Percentiles rank a stretch among this genome's conserved stretches.
Conservation (phyloP, 1,140 invertebrate genomes). For the Parapsyche elsis region DNA sequence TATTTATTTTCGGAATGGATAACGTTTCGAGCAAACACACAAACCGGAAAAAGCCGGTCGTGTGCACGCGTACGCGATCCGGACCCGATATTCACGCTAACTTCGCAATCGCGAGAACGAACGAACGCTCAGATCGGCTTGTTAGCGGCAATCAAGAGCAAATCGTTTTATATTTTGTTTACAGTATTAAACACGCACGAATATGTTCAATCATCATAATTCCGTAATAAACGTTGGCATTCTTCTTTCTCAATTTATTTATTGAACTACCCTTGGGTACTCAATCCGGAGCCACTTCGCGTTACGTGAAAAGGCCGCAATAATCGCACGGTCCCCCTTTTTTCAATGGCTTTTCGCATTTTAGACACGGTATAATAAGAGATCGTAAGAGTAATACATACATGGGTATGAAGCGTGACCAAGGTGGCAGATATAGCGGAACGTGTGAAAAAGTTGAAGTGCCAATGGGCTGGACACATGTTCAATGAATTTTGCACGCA, state of each 20-base stretch:
- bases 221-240: conserved; percentile 30
- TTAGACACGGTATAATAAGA: too few relatives aligned
- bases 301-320: too few relatives aligned
- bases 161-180: conserved; percentile 53
- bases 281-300: too few relatives aligned
- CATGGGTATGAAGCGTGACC: too few relatives aligned
- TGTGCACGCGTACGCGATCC: background rate
- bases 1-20: conserved; percentile 2
- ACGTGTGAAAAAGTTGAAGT: too few relatives aligned
- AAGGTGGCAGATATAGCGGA: too few relatives aligned
- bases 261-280: too few relatives aligned
- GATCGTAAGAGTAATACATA: too few relatives aligned
- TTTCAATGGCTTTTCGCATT: too few relatives aligned
- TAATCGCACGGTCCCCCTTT: too few relatives aligned
- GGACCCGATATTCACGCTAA: background rate
- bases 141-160: conserved; percentile 39
- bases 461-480: too few relatives aligned
- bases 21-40: background rate
- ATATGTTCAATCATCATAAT: conserved; percentile 52
- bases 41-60: background rate
- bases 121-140: background rate
- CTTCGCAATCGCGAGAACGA: background rate
- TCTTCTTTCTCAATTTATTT: conserved; percentile 3
- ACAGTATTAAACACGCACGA: conserved; percentile 48
- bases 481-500: too few relatives aligned